Evolutionary conservation across 2,113 vertebrate species (phyloP), one percentile per base, ranked within the genome.

Genomic region (Caloenas nicobarica): DNA sequence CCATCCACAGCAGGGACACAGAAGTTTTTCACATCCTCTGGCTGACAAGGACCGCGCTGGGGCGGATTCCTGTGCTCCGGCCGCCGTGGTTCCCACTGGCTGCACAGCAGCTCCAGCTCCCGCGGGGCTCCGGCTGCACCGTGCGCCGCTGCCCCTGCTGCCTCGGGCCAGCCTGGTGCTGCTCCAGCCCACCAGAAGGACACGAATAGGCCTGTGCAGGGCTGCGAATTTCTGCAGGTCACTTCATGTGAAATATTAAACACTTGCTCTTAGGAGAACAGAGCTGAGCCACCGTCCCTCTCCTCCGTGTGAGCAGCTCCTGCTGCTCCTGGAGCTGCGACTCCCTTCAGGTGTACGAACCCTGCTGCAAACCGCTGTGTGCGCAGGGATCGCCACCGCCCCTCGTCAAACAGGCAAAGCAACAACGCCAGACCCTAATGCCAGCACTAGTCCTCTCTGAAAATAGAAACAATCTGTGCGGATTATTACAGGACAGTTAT

Each of bases 401-500:
- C 82, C 92, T 85, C 80, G 14, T 23, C 14, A 57, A 77, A 71
- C 7, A 58, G 76, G 23, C 38, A 66, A 8, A 60, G 81, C 74
- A 87, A 11, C 83, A 62, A 4, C 64, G 80, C 81, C 80, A 82
- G 56, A 56, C 81, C 61, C 62, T 94, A 95, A 94, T 83, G 94
- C 70, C 66, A 88, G 85, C 84, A 54, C 77, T 91, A 56, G 91
- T 69, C 85, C 48, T 19, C 44, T 85, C 94, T 88, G 81, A 93
- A 89, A 96, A 95, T 91, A 96, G 93, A 58, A 78, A 46, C 58
- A 7, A 42, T 38, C 85, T 93, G 53, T 62, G 53, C 69, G 93
- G 95, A 91, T 97, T 96, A 93, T 86, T 93, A 53, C 72, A 7
- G 95, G 91, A 70, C 92, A 84, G 90, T 91, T 95, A 96, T 95